Conservation (phyloP, 2,888 invertebrate species). For the Ptychoptera albimana region DNA sequence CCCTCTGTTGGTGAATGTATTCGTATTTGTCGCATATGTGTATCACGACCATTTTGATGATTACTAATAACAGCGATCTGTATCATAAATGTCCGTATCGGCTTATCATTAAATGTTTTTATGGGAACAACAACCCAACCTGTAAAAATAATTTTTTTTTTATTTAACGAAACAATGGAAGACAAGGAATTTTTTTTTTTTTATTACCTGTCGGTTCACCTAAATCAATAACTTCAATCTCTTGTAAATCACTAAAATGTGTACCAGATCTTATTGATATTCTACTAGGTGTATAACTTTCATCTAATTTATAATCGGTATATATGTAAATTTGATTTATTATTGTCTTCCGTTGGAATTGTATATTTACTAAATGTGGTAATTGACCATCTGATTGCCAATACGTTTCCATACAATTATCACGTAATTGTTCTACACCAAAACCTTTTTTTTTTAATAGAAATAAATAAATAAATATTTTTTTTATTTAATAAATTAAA, state of each 20-base stretch:
- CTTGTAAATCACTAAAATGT: slow-evolving; percentile 91
- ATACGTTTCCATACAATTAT: slow-evolving; percentile 92
- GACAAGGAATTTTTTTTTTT: neutral
- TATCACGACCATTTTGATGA: slow-evolving; percentile 97
- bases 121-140: slow-evolving; percentile 94
- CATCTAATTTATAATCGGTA: slow-evolving; percentile 95
- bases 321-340: slow-evolving; percentile 92
- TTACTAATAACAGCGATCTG: slow-evolving; percentile 94
- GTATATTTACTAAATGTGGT: slow-evolving; percentile 94
- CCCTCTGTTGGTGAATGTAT: slow-evolving; percentile 71
- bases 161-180: slow-evolving; percentile 2
- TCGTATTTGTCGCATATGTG: slow-evolving; percentile 94
- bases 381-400: slow-evolving; percentile 99
- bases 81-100: slow-evolving; percentile 89
- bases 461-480: neutral
- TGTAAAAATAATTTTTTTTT: slow-evolving; percentile 25
- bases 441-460: slow-evolving; percentile 46
- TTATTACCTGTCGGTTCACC: slow-evolving; percentile 81
- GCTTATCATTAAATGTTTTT: slow-evolving; percentile 71
- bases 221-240: slow-evolving; percentile 85
- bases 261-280: slow-evolving; percentile 88
- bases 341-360: slow-evolving; percentile 88
- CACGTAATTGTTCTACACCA: slow-evolving; percentile 91
- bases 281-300: slow-evolving; percentile 95
- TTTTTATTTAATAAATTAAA: neutral